A percentile compares a stretch with the other conserved stretches of the same genome.
Conservation (phyloP, 2,888 invertebrate species). For the Trissolcus japonicus region DNA sequence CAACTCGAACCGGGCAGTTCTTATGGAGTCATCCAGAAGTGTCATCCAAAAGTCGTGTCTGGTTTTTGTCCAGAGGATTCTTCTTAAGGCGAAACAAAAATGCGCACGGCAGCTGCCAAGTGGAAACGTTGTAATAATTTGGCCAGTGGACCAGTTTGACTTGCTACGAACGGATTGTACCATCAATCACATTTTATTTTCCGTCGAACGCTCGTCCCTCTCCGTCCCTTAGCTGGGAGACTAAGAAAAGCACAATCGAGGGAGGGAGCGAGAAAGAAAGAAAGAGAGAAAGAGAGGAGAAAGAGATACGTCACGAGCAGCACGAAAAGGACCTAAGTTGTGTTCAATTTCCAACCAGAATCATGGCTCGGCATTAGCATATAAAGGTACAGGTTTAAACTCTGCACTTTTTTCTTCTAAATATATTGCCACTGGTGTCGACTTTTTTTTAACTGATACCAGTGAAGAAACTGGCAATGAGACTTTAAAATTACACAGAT, state of each 20-base stretch:
- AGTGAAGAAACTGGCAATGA: too few relatives aligned
- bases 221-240: constrained; percentile 25
- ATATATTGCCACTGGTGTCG: constrained; percentile 9
- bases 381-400: constrained; percentile 29
- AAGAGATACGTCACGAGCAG: constrained; percentile 14
- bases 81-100: constrained; percentile 18
- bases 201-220: constrained; percentile 33
- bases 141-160: constrained; percentile 39
- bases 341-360: constrained; percentile 34
- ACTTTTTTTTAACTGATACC: constrained; percentile 1
- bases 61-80: constrained; percentile 24
- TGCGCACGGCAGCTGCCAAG: constrained; percentile 41
- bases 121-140: constrained; percentile 44
- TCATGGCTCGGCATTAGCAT: constrained; percentile 33
- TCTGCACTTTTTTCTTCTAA: constrained; percentile 16
- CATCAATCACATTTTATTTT: constrained; percentile 52
- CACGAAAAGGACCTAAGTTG: constrained; percentile 17
- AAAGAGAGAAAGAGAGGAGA: not conserved
- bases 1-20: constrained; percentile 15
- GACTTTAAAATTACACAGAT: too few relatives aligned
- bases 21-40: constrained; percentile 37
- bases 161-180: constrained; percentile 35
- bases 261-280: not conserved
- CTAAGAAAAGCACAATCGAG: not conserved
- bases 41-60: constrained; percentile 32